Conservation (phyloP, 2,797 vertebrate species). For the Crocodylus rhombifer region DNA sequence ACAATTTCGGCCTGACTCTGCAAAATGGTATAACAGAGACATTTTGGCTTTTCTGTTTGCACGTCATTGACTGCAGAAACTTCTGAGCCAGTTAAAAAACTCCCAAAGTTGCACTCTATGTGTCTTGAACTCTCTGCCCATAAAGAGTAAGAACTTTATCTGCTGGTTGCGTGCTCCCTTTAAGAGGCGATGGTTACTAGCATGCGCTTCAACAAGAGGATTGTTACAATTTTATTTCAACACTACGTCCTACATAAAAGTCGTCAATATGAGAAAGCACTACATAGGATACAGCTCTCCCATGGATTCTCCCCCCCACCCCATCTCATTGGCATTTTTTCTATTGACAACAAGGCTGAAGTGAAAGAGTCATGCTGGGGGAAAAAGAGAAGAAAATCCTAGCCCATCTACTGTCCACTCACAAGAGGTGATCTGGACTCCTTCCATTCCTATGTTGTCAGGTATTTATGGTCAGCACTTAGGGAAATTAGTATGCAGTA, state of each 20-base stretch:
- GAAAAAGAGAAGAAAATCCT: accelerated
- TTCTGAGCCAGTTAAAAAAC: not conserved
- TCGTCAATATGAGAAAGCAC: constrained; percentile 50
- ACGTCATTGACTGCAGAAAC: not conserved
- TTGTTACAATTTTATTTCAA: constrained; percentile 58
- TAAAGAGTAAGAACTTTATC: constrained; percentile 33
- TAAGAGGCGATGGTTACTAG: constrained; percentile 17
- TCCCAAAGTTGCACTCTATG: not conserved
- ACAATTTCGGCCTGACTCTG: not conserved
- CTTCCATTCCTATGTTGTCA: not conserved
- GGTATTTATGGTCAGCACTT: not conserved
- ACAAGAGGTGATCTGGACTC: not conserved
- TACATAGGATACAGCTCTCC: constrained; percentile 6
- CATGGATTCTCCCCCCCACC: not conserved
- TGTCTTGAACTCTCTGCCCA: not conserved
- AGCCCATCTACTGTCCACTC: not conserved
- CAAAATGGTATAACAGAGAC: not conserved
- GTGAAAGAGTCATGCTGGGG: not conserved
- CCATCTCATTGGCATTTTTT: not conserved
- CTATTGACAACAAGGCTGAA: not conserved
- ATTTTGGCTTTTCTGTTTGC: not conserved
- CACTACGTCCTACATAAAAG: constrained; percentile 47
- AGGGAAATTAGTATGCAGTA: not conserved
- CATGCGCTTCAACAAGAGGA: not conserved
- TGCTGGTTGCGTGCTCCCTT: constrained; percentile 16